These are phyloP conservation scores for Omphaloscelis lunosa DNA, from an alignment of 2,888 invertebrate genomes.

Conservation along the genomic window DNA sequence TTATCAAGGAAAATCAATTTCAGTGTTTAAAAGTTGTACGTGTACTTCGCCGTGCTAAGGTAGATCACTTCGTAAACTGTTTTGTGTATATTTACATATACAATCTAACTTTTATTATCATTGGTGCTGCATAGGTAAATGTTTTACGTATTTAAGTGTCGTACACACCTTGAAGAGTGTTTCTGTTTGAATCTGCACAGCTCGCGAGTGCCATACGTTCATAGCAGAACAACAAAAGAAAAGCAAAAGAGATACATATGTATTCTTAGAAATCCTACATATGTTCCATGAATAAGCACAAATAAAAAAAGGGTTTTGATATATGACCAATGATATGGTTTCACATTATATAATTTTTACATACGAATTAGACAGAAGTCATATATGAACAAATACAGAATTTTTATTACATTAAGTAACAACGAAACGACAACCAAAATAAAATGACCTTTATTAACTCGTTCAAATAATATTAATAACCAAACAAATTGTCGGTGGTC, in stretches of 20 bases:
- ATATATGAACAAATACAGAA: constrained; percentile 1
- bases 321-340: background rate
- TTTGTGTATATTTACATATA: constrained; percentile 82
- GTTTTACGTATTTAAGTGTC: constrained; percentile 13
- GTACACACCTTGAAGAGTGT: background rate
- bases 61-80: constrained; percentile 74
- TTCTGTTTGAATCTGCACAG: background rate
- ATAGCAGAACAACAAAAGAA: background rate
- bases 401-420: background rate
- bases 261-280: background rate
- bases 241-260: background rate
- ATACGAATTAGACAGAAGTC: background rate
- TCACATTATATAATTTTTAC: constrained; percentile 6
- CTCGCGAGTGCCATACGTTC: background rate
- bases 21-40: constrained; percentile 72
- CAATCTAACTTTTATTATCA: constrained; percentile 80
- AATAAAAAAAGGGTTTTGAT: background rate
- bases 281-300: background rate
- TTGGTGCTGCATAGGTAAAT: constrained; percentile 3
- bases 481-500: constrained; percentile 35
- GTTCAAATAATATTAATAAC: constrained; percentile 40
- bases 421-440: constrained; percentile 19
- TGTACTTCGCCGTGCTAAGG: constrained; percentile 56
- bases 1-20: constrained; percentile 69
- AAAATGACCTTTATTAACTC: constrained; percentile 42